Percentiles rank a stretch among this genome's conserved stretches.
These are phyloP conservation scores for Elaphurus davidianus DNA, from an alignment of 2,113 vertebrate species.

Conservation along the genomic window DNA sequence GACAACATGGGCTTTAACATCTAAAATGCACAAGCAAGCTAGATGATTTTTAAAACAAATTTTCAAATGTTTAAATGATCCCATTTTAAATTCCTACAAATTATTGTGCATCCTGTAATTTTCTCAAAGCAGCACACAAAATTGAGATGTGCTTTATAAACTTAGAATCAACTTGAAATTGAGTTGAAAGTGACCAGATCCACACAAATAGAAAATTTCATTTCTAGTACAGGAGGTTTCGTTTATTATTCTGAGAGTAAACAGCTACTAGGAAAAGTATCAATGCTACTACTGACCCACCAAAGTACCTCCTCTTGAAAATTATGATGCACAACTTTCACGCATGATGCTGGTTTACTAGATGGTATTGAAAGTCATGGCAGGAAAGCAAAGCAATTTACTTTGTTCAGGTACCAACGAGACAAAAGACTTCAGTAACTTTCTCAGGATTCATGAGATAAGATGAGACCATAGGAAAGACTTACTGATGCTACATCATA, in stretches of 20 bases:
- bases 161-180: constrained; percentile 52
- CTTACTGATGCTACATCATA: constrained; percentile 71
- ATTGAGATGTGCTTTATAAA: constrained; percentile 41
- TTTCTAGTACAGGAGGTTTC: constrained; percentile 24
- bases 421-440: background rate
- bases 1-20: constrained; percentile 76
- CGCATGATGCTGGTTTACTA: background rate
- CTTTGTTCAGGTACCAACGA: constrained; percentile 43
- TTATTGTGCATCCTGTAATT: constrained; percentile 72
- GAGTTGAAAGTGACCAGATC: constrained; percentile 34
- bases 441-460: constrained; percentile 66
- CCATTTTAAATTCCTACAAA: constrained; percentile 77
- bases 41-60: constrained; percentile 68
- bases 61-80: constrained; percentile 64
- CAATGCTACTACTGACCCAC: constrained; percentile 1
- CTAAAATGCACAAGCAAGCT: constrained; percentile 68
- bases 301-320: constrained; percentile 52
- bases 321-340: constrained; percentile 38
- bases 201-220: constrained; percentile 44
- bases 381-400: constrained; percentile 49
- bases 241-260: constrained; percentile 31
- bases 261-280: background rate
- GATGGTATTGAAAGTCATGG: constrained; percentile 32
- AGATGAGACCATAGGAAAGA: constrained; percentile 75
- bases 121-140: constrained; percentile 75